Conservation (phyloP, 2,888 invertebrate species). For the Acanthopleura granulata region DNA sequence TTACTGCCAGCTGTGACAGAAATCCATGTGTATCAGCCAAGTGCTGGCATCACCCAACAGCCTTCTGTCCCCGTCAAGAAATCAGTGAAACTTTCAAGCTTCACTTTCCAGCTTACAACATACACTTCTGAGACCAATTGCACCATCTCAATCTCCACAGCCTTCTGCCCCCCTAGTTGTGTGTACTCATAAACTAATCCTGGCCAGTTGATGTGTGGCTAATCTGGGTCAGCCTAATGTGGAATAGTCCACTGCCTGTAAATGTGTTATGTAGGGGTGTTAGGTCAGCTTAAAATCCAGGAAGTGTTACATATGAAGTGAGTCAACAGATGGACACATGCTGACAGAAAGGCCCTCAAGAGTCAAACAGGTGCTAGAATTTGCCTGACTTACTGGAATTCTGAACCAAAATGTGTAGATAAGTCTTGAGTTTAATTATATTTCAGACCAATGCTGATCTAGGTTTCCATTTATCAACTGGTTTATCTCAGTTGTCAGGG, state of each 20-base stretch:
- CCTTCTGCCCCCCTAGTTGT: not conserved
- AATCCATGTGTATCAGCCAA: too few species aligned
- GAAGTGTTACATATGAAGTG: too few species aligned
- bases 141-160: too few species aligned
- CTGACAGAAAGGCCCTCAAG: not conserved
- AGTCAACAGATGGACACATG: not conserved
- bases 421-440: not conserved
- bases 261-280: not conserved
- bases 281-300: not conserved
- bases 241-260: not conserved
- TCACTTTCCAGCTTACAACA: too few species aligned
- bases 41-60: too few species aligned
- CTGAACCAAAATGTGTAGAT: not conserved
- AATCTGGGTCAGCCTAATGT: not conserved
- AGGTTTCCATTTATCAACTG: too few species aligned
- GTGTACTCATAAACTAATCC: slow-evolving; percentile 8
- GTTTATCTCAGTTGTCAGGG: too few species aligned
- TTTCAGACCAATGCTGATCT: too few species aligned
- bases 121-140: too few species aligned
- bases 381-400: not conserved
- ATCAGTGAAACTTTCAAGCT: too few species aligned
- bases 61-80: too few species aligned
- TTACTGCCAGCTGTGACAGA: too few species aligned
- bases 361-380: slow-evolving; percentile 4
- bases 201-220: not conserved